Conservation (phyloP, 2,888 invertebrate species). For the Brassicogethes aeneus region DNA sequence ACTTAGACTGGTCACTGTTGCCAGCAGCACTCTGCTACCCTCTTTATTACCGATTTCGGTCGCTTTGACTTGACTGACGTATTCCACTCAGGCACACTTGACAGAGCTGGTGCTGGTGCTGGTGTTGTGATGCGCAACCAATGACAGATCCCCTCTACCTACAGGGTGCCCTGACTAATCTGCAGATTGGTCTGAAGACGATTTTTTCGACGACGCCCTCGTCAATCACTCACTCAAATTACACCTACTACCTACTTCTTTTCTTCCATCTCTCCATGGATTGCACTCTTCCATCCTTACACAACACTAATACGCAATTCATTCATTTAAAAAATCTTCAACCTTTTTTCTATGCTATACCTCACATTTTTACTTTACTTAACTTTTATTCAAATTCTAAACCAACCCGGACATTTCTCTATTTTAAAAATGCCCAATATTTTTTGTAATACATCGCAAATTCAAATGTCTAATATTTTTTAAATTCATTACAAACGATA, state of each 20-base stretch:
- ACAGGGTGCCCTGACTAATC: slow-evolving; percentile 33
- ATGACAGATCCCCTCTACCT: slow-evolving; percentile 32
- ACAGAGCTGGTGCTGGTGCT: slow-evolving; percentile 27
- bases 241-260: not conserved
- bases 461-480: no score
- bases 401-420: no score
- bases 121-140: slow-evolving; percentile 25
- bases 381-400: no score
- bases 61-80: no score
- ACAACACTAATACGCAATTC: not conserved
- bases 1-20: slow-evolving; percentile 32
- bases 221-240: slow-evolving; percentile 3
- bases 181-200: slow-evolving; percentile 30
- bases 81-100: slow-evolving; percentile 18
- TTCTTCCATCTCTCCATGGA: not conserved
- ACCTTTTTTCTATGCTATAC: no score
- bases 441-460: no score
- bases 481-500: no score
- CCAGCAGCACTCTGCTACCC: slow-evolving; percentile 30
- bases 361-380: no score
- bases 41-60: slow-evolving; percentile 38
- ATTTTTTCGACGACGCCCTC: slow-evolving; percentile 30
- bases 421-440: no score
- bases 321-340: not conserved
- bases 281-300: not conserved